Conservation (phyloP, 2,888 invertebrate genomes). For the Euclidia mi region DNA sequence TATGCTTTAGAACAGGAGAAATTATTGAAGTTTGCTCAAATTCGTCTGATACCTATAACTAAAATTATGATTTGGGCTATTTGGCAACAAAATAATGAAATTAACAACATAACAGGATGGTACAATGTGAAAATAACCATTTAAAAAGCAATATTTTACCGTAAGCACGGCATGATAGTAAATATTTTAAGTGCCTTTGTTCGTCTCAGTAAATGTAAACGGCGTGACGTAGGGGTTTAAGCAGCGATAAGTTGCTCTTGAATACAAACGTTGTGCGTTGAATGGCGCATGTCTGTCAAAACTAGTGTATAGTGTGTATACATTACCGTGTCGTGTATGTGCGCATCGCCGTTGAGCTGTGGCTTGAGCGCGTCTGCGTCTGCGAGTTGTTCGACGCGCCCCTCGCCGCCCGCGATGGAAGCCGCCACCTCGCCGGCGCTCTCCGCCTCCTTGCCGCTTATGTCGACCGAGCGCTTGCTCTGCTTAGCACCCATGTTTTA, state of each 20-base stretch:
- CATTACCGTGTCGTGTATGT: conserved; percentile 90
- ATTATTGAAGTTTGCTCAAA: no score
- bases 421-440: conserved; percentile 90
- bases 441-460: conserved; percentile 93
- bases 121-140: no score
- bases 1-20: no score
- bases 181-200: no score
- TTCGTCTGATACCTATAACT: no score
- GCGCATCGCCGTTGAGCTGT: conserved; percentile 93
- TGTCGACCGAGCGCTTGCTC: conserved; percentile 96
- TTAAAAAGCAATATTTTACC: no score
- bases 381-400: conserved; percentile 94
- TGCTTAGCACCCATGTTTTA: conserved; percentile 95
- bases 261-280: conserved; percentile 14
- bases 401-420: conserved; percentile 91
- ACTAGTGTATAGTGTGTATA: conserved; percentile 10
- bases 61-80: no score
- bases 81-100: no score
- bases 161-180: no score
- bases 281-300: conserved; percentile 16
- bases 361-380: conserved; percentile 93
- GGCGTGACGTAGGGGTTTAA: conserved; percentile 3
- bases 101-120: no score
- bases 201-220: not conserved
- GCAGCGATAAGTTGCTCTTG: conserved; percentile 10